Conservation (phyloP, 1,140 invertebrate genomes). For the Macrosteles quadrilineatus region DNA sequence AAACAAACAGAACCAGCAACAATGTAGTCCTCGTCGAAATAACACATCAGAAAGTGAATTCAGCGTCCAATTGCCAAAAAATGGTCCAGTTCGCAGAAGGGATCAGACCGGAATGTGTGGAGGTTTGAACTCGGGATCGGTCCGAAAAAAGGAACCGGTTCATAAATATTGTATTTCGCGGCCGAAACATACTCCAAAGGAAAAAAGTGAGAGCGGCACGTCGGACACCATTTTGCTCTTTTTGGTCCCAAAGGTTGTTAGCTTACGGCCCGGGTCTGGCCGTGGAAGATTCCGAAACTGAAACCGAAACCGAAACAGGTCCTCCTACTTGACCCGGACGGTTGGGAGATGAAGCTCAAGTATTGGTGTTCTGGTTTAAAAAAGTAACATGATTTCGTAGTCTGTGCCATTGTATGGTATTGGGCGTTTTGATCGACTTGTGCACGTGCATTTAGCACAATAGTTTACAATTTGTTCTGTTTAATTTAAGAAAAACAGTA, state of each 20-base stretch:
- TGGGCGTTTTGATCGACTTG: too few relatives aligned
- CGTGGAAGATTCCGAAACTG: constrained; percentile 12
- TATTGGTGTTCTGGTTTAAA: too few relatives aligned
- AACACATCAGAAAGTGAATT: too few relatives aligned
- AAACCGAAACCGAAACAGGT: neutral
- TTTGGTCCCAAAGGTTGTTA: neutral
- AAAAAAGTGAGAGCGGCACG: constrained; percentile 9
- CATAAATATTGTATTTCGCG: constrained; percentile 21
- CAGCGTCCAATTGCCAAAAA: neutral
- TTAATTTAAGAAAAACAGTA: too few relatives aligned
- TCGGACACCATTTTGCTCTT: neutral
- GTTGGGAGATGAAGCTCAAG: too few relatives aligned
- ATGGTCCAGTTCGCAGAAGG: constrained; percentile 1
- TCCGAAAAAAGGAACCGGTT: constrained; percentile 19
- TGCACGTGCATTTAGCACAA: too few relatives aligned
- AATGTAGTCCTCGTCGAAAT: too few relatives aligned
- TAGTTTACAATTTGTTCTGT: too few relatives aligned
- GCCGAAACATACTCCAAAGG: neutral
- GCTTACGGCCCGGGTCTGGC: neutral
- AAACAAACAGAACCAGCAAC: too few relatives aligned
- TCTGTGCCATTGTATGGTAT: too few relatives aligned
- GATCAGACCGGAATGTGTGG: neutral
- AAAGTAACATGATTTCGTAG: too few relatives aligned
- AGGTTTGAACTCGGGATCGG: neutral
- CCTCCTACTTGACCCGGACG: too few relatives aligned